Percentiles rank a stretch among this genome's conserved stretches.
phyloP scores from a whole-genome alignment of 2,797 vertebrate genomes.

The Capromys pilorides region DNA sequence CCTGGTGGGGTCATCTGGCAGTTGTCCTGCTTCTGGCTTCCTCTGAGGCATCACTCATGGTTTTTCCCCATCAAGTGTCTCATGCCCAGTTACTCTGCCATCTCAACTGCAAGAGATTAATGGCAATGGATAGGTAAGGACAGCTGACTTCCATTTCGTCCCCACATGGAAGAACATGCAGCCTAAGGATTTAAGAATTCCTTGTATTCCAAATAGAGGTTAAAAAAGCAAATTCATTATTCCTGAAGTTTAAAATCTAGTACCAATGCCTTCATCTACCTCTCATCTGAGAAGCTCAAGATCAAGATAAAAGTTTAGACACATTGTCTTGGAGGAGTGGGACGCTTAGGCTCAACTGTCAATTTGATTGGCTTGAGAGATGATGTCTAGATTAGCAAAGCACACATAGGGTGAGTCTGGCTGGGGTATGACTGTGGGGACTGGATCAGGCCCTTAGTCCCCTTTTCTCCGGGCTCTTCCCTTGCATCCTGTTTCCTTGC shows the following conservation, averaged over 20 bases:
- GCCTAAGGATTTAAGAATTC: not conserved
- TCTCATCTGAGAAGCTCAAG: not conserved
- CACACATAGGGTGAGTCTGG: not conserved
- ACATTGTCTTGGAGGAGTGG: not conserved
- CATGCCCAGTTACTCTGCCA: not conserved
- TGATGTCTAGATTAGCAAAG: not conserved
- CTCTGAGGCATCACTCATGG: not conserved
- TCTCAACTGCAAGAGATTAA: not conserved
- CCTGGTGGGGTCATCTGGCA: not conserved
- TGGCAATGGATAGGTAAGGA: not conserved
- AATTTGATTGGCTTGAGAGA: not conserved
- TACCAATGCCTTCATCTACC: not conserved
- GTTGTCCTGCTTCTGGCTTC: constrained; percentile 1
- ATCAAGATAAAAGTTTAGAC: not conserved
- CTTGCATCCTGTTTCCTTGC: not conserved
- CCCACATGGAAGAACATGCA: not conserved
- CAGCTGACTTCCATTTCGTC: not conserved
- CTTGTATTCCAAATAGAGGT: not conserved
- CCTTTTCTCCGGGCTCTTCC: not conserved
- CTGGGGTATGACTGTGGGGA: not conserved
- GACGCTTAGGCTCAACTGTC: not conserved
- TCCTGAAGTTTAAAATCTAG: not conserved
- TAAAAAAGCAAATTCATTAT: not conserved
- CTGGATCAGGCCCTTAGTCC: not conserved
- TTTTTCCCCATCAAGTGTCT: not conserved